Evolutionary conservation across 1,140 invertebrate genomes (phyloP).

Genomic region (Atta cephalotes): DNA sequence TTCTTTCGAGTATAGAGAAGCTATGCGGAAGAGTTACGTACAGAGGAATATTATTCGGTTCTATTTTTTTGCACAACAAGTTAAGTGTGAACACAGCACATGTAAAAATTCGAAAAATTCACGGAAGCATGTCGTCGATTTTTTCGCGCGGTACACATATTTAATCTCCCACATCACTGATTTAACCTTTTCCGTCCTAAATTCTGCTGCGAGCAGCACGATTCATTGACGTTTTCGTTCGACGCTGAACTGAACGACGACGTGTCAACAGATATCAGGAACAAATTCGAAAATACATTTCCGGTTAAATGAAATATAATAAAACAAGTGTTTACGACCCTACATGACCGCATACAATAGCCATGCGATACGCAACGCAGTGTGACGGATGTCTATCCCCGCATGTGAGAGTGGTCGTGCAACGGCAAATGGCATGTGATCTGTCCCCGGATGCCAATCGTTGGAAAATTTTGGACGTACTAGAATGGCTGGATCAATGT

Average conservation of each 20-base stretch:
- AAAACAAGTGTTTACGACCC: conserved; percentile 36
- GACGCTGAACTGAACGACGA: conserved; percentile 3
- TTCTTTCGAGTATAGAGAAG: conserved; percentile 70
- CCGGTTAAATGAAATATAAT: conserved; percentile 61
- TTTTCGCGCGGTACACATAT: conserved; percentile 9
- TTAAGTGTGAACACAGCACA: conserved; percentile 25
- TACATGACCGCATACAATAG: conserved; percentile 26
- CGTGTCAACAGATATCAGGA: conserved; percentile 28
- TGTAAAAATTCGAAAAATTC: conserved; percentile 37
- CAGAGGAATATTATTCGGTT: conserved; percentile 14
- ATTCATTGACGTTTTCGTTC: conserved; percentile 5
- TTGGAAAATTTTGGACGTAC: conserved; percentile 67
- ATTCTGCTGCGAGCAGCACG: not conserved
- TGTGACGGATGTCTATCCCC: conserved; percentile 43
- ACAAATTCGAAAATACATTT: conserved; percentile 54
- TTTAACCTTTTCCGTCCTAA: conserved; percentile 9
- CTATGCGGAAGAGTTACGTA: conserved; percentile 22
- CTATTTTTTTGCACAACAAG: conserved; percentile 41
- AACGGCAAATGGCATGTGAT: conserved; percentile 71
- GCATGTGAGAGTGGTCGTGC: conserved; percentile 29
- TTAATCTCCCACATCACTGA: conserved; percentile 35
- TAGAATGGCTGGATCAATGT: conserved; percentile 70
- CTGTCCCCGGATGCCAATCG: conserved; percentile 73
- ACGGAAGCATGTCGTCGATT: not conserved
- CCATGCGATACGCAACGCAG: conserved; percentile 10